Percentiles rank a stretch among this genome's conserved stretches.
phyloP scores from a whole-genome alignment of 1,140 invertebrate species.

The Spodoptera frugiperda region DNA sequence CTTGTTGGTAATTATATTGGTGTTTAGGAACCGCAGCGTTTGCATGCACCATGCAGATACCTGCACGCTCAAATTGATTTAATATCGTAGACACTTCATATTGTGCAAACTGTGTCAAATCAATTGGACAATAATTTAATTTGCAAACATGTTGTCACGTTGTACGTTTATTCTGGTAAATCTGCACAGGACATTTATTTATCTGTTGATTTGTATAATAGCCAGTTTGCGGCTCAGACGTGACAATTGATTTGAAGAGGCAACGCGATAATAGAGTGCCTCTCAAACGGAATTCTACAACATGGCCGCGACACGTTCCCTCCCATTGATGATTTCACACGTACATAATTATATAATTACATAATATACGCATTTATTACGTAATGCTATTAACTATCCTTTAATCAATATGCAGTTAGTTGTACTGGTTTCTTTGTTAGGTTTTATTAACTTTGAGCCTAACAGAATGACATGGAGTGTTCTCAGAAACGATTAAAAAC shows the following conservation, averaged over 20 bases:
- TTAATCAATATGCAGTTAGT: background rate
- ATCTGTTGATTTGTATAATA: too few species aligned
- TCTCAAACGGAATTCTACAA: background rate
- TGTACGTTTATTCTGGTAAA: too few species aligned
- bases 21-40: background rate
- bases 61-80: too few species aligned
- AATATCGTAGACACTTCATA: too few species aligned
- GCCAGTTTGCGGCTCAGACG: too few species aligned
- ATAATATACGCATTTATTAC: background rate
- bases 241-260: background rate
- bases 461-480: background rate
- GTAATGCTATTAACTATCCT: background rate
- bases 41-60: background rate
- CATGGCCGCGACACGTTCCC: slow-evolving; percentile 6
- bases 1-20: background rate
- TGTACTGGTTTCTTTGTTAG: background rate
- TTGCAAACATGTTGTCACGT: too few species aligned
- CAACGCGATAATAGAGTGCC: background rate
- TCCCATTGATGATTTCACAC: slow-evolving; percentile 1
- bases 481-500: too few species aligned
- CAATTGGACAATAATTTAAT: too few species aligned
- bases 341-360: slow-evolving; percentile 1
- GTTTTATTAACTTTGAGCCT: background rate
- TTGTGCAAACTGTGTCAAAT: too few species aligned
- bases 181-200: too few species aligned